Base-by-base conservation (phyloP, 2,888 invertebrate genomes). In the Carcina quercana region DNA sequence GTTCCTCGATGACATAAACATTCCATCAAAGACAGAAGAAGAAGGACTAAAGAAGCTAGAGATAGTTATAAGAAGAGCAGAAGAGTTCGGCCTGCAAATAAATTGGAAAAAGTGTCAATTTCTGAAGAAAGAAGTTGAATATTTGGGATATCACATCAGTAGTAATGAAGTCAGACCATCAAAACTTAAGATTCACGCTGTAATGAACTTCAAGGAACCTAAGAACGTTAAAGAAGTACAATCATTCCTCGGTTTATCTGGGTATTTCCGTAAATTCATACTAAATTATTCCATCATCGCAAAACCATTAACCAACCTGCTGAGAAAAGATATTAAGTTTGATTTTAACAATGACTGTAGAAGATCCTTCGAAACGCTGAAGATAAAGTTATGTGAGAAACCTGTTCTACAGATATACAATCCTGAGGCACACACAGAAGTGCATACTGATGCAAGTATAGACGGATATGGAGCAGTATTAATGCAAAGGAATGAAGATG, bases 31-130 rank as follows among this genome's bases (percentile, higher is more conserved):
- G 12, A 31, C 32, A 3, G 40, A 44, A 35, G 36, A 42, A 37
- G 42, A 48, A 35, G 48, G 28, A 29, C 5, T 46, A 5, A 12
- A 1, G 0, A 43, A 38, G 15, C n/a, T 48, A 19, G 12, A 41
- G 7, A 37, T 39, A 11, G 37, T 53, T 0, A 19, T 50, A 2
- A 15, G 45, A 19, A 42, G 35, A 45, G 35, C 52, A 22, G 26
- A 39, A 38, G 35, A 50, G 48, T 47, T 31, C 38, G 34, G 59
- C 45, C 15, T 50, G 50, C 12, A 28, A 35, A n/a, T 48, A 25
- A 64, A 64, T 15, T 53, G 43, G 46, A 54, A 56, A 15, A 67
- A 69, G 40, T 63, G 60, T 30, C 48, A 61, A n/a, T 57, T 71
- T 33, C 10, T 66, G 13, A 39, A 52, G 19, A 43, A 26, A 30